Evolutionary conservation across 2,113 vertebrate species (phyloP).

Genomic region (Balaeniceps rex): DNA sequence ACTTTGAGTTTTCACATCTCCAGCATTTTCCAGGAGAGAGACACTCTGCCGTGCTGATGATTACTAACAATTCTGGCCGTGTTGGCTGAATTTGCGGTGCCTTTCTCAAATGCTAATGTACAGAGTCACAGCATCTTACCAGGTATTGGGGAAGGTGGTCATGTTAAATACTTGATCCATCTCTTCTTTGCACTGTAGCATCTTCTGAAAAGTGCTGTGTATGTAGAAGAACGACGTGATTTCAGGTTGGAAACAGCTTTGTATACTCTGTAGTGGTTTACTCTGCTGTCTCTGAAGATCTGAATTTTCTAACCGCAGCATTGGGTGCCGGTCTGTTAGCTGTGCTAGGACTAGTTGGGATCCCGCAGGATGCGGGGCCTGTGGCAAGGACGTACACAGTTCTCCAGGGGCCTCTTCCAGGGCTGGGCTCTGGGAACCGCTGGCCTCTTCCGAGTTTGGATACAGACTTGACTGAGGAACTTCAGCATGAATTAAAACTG

Average conservation of each 20-base stretch:
- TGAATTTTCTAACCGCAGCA: rapidly evolving
- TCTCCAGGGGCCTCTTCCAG: not conserved
- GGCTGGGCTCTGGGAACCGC: not conserved
- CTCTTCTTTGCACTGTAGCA: not conserved
- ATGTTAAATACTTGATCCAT: not conserved
- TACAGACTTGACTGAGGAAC: not conserved
- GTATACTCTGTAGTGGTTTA: rapidly evolving
- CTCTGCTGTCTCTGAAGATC: not conserved
- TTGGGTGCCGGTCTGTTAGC: not conserved
- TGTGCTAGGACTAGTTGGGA: not conserved
- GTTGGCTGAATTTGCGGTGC: not conserved
- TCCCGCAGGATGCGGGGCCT: rapidly evolving
- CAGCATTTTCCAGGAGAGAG: not conserved
- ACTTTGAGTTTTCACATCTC: not conserved
- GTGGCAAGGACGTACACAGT: rapidly evolving
- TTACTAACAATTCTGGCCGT: rapidly evolving
- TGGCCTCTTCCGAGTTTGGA: not conserved
- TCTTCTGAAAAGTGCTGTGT: not conserved
- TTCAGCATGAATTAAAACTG: not conserved
- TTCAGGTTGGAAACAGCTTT: not conserved
- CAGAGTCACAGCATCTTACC: not conserved
- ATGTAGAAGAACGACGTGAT: rapidly evolving
- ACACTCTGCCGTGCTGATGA: not conserved
- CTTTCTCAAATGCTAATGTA: rapidly evolving
- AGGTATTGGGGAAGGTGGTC: not conserved